A percentile compares a stretch with the other conserved stretches of the same genome.
Evolutionary conservation across 2,888 invertebrate species (phyloP).

Genomic region (Lasiommata megera): DNA sequence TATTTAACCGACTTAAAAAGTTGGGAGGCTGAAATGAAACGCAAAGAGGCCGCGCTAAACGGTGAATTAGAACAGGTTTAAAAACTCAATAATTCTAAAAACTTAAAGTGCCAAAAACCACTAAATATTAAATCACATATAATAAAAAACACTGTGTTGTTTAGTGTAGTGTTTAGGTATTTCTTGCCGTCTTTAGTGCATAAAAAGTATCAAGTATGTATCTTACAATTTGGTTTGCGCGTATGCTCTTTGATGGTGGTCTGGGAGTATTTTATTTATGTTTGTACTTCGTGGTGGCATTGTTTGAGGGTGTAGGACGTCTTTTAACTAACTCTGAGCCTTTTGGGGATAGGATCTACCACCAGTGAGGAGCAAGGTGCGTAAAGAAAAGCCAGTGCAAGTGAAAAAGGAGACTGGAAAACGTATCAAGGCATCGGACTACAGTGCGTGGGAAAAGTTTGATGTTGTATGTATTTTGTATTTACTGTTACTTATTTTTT

Average conservation of each 20-base stretch:
- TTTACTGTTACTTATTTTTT: not conserved
- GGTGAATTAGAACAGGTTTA: constrained; percentile 75
- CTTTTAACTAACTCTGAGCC: constrained; percentile 27
- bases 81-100: constrained; percentile 38
- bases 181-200: not conserved
- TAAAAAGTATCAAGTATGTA: constrained; percentile 19
- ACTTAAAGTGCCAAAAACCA: constrained; percentile 32
- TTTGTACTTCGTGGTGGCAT: constrained; percentile 28
- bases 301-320: constrained; percentile 22
- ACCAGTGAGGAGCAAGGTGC: constrained; percentile 76
- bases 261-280: constrained; percentile 27
- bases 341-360: constrained; percentile 68
- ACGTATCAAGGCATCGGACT: constrained; percentile 83
- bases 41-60: constrained; percentile 83
- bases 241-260: constrained; percentile 24
- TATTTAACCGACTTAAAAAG: constrained; percentile 87
- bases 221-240: constrained; percentile 27
- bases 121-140: not conserved
- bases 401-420: constrained; percentile 56
- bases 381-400: constrained; percentile 59
- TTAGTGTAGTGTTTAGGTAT: constrained; percentile 11
- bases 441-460: constrained; percentile 89
- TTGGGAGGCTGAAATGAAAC: constrained; percentile 88
- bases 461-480: constrained; percentile 83
- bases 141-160: not conserved